Base-by-base conservation (phyloP, 1,140 invertebrate species). In the Meloidogyne hapla region DNA sequence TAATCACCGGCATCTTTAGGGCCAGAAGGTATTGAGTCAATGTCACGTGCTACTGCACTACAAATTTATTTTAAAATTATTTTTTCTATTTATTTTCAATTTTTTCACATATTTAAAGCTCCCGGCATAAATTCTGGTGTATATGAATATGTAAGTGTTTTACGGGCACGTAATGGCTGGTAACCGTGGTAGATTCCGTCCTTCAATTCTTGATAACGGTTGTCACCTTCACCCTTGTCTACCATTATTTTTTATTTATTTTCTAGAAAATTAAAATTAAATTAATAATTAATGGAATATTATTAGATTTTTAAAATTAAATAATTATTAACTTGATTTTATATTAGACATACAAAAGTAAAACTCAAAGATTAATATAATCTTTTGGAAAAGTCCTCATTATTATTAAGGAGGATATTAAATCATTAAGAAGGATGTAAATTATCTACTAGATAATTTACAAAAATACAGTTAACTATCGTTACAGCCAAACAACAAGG, bases 141-240 rank as follows among this genome's bases (percentile, higher is more conserved):
- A 21, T 73, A 73, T 2, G 23, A 38, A 38, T 73, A 73, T 26
- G 56, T 62, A 15, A 62, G 40, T 13, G 69, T 76, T 40, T 76
- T 76, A 13, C 75, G 69, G 13, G 75, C 64, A 2, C 67, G 40
- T 40, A 76, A 62, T 18, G 75, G 75, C 18, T 71, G 67, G 38
- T 76, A 76, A 38, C 75, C 75, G 28, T 76, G 75, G 56, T 76
- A 76, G 21, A 71, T 62, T 26, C 64, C 74, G 23, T 76, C 68
- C 26, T 76, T 76, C n/a, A 76, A 40, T 40, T 76, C 75, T 33
- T 76, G 67, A 66, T 76, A 76, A 6, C 75, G 38, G 9, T 38
- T 48, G 56, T 76, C 65, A 33, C 75, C 75, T 75, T 75, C 70
- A 28, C 70, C 70, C 12, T 73, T 73, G 56, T 73, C 70, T 13